Base-by-base conservation (phyloP, 1,140 invertebrate species). In the Tigriopus japonicus region DNA sequence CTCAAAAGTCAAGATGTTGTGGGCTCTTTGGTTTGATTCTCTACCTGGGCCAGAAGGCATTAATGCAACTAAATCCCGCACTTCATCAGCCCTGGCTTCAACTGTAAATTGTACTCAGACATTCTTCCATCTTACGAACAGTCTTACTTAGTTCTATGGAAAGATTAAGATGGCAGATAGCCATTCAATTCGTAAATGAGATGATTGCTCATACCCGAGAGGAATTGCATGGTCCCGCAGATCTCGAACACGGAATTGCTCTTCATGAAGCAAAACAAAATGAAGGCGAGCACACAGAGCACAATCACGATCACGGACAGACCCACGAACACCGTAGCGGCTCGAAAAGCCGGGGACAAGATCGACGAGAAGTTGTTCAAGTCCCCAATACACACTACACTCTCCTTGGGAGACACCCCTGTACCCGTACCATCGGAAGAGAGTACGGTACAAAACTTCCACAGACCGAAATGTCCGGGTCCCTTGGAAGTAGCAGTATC, bases 251-350 rank as follows among this genome's bases (percentile, higher is more conserved):
- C 90, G 10, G 85, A 90, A 1, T 86, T 88, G n/a, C 87, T 84
- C 66, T 86, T 86, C 70, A 89, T 85, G 71, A 96, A 91, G 73
- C 94, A 87, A 74, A 96, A 93, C 64, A 96, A 79, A 21, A 95
- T 74, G 78, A 97, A 84, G 52, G 84, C 80, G 69, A 82, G 84
- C 62, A 95, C 85, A 35, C 86, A 85, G 63, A 94, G 70, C 55
- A 92, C 73, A 53, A 89, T 84, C 59, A 93, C 74, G 7, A 88
- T 74, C 19, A 91, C 87, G 14, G 89, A 83, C 15, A 87, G 74
- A 13, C 86, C 88, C 53, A 94, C 83, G 65, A 95, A 81, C 64
- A 91, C 81, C 15, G 90, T 91, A 19, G 91, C 70, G 14, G 83
- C 82, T 53, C 76, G 73, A 68, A 86, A 89, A 1, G 86, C 81